A percentile compares a stretch with the other conserved stretches of the same genome.
phyloP scores from a whole-genome alignment of 2,113 vertebrate genomes.

The Eretmochelys imbricata region DNA sequence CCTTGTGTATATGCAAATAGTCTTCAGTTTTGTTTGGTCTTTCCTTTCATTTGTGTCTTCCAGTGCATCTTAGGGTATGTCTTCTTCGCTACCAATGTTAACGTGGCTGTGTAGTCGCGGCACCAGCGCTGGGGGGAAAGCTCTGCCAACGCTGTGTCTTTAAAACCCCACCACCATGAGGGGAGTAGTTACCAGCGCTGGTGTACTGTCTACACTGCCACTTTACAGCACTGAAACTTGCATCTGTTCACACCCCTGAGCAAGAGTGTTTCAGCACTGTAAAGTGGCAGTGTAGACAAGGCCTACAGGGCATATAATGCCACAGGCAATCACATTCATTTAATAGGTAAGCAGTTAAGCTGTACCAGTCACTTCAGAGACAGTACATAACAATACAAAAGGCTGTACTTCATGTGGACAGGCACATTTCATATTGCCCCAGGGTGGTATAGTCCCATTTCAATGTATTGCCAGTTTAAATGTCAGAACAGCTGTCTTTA shows the following conservation, averaged over 20 bases:
- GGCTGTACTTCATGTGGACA: slow-evolving; percentile 44
- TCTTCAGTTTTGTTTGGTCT: slow-evolving; percentile 34
- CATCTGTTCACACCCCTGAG: no score
- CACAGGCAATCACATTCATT: slow-evolving; percentile 22
- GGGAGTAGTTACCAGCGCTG: no score
- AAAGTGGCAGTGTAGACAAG: no score
- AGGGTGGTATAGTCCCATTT: slow-evolving; percentile 43
- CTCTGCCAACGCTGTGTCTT: no score
- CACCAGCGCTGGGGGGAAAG: no score
- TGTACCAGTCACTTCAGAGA: slow-evolving; percentile 47
- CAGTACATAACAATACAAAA: slow-evolving; percentile 47
- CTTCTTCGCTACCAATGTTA: no score
- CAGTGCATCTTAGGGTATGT: background rate
- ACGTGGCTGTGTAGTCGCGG: no score
- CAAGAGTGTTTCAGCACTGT: no score
- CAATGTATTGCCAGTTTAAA: slow-evolving; percentile 43
- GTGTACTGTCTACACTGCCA: no score
- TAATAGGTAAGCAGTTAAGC: slow-evolving; percentile 47
- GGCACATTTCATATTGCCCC: slow-evolving; percentile 27
- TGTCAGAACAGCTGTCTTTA: slow-evolving; percentile 56
- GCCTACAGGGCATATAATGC: slow-evolving; percentile 8
- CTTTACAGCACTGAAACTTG: no score
- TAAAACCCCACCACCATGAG: no score
- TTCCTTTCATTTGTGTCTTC: background rate
- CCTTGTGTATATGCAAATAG: background rate